These are phyloP conservation scores for Cyclargus thomasi DNA, from an alignment of 1,140 invertebrate genomes.

Conservation along the genomic window DNA sequence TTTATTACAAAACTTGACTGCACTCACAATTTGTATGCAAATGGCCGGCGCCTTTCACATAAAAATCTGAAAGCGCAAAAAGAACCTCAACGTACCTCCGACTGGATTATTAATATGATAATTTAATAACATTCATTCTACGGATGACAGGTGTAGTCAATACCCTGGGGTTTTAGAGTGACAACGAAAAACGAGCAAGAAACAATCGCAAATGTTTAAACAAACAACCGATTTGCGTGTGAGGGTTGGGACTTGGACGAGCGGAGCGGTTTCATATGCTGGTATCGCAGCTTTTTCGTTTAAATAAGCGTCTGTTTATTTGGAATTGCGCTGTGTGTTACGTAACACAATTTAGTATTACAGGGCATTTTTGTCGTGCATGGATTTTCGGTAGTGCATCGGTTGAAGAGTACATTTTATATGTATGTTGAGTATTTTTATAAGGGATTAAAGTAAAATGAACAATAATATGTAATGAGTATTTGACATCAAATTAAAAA, in stretches of 20 bases:
- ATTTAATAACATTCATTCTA: constrained; percentile 19
- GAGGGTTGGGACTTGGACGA: background rate
- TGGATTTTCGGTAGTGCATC: too few species aligned
- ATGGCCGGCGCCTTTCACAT: background rate
- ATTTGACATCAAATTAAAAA: too few species aligned
- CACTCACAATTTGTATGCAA: constrained; percentile 11
- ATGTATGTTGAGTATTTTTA: too few species aligned
- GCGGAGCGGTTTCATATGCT: background rate
- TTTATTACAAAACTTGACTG: background rate
- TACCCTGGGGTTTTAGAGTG: background rate
- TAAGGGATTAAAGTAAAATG: too few species aligned
- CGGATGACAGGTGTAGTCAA: constrained; percentile 19
- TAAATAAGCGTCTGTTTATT: too few species aligned
- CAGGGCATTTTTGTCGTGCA: too few species aligned
- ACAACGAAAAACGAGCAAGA: constrained; percentile 11
- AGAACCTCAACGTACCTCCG: background rate
- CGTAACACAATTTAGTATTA: too few species aligned
- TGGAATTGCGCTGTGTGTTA: too few species aligned
- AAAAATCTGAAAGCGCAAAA: constrained; percentile 11
- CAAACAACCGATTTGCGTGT: constrained; percentile 42
- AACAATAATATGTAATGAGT: too few species aligned
- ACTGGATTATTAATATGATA: constrained; percentile 17
- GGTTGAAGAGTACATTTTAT: too few species aligned
- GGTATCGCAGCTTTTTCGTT: background rate
- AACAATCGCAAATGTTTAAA: constrained; percentile 23